Conservation (phyloP, 2,888 invertebrate species). For the Notocelia uddmanniana region DNA sequence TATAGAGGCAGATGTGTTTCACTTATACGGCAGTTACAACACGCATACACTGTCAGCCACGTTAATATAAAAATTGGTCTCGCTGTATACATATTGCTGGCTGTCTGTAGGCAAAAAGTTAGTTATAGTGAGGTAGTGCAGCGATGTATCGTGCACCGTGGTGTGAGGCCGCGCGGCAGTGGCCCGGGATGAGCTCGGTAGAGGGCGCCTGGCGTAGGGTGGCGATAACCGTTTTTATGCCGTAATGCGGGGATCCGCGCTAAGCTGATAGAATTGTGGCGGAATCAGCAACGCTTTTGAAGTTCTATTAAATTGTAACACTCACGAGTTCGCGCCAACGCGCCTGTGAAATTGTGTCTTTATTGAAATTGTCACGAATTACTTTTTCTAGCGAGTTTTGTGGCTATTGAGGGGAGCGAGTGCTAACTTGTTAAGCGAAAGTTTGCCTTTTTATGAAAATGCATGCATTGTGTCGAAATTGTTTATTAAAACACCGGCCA, state of each 20-base stretch:
- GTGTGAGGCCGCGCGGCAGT: constrained; percentile 39
- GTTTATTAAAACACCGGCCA: too few species aligned
- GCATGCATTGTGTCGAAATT: not conserved
- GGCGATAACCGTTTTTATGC: constrained; percentile 84
- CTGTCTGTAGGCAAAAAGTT: not conserved
- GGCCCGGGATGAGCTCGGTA: constrained; percentile 43
- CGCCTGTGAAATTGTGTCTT: constrained; percentile 82
- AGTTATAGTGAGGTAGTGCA: constrained; percentile 15
- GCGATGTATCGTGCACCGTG: constrained; percentile 37
- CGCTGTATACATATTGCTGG: constrained; percentile 21
- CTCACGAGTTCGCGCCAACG: constrained; percentile 81
- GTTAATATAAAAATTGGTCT: not conserved
- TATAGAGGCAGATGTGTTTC: constrained; percentile 58
- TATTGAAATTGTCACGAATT: constrained; percentile 80
- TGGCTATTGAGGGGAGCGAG: constrained; percentile 34
- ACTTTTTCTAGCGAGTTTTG: constrained; percentile 61
- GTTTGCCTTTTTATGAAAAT: constrained; percentile 24
- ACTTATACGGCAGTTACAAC: constrained; percentile 45
- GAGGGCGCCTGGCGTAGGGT: constrained; percentile 53
- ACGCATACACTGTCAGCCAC: not conserved
- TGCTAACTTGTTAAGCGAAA: constrained; percentile 17
- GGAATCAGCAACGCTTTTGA: constrained; percentile 84
- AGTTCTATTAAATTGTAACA: constrained; percentile 85
- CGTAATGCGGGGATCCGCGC: constrained; percentile 83
- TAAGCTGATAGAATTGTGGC: constrained; percentile 86